Evolutionary conservation across 2,888 invertebrate species (phyloP), one percentile per base, ranked within the genome.

Genomic region (Thysanoteuthis rhombus): DNA sequence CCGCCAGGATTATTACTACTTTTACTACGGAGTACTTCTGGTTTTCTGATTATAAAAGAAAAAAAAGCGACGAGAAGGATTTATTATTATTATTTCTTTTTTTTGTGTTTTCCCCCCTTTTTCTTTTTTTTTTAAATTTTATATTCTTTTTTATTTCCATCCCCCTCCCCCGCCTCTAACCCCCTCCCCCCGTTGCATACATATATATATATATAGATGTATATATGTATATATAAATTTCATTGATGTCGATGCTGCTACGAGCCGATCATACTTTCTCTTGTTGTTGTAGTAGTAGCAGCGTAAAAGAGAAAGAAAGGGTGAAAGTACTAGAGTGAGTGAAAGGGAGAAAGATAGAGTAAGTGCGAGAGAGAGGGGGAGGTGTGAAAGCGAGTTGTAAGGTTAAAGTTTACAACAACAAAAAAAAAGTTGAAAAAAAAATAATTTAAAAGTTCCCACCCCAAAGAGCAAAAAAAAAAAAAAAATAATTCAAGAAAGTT

Each of bases 201-300:
- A n/a, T n/a, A n/a, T n/a, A 45, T 22, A 52, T 25, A 22, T 75
- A 16, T 75, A 75, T 75, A n/a, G n/a, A 75, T 75, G n/a, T 75
- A 75, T 75, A 75, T 75, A n/a, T 75, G 36, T 75, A 75, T 75
- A 75, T 75, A 75, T 75, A 75, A n/a, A n/a, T n/a, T 75, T 75
- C n/a, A 75, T 75, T 52, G 52, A 75, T 75, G 75, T 75, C 75
- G 75, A 75, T n/a, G 75, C 75, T 75, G 75, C 75, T n/a, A 75
- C 75, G 75, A 75, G 36, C 75, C 75, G 75, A 75, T 75, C 75
- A 75, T 75, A 75, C 75, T 75, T 75, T 75, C 75, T 92, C 45
- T 92, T 32, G 40, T 40, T 90, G 90, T 92, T 92, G 92, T 92
- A 42, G 92, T 92, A 92, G 42, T 40, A 90, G 92, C 40, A 42